These are phyloP conservation scores for Parapristionchus giblindavisi DNA, from an alignment of 2,888 invertebrate species.

Conservation along the genomic window DNA sequence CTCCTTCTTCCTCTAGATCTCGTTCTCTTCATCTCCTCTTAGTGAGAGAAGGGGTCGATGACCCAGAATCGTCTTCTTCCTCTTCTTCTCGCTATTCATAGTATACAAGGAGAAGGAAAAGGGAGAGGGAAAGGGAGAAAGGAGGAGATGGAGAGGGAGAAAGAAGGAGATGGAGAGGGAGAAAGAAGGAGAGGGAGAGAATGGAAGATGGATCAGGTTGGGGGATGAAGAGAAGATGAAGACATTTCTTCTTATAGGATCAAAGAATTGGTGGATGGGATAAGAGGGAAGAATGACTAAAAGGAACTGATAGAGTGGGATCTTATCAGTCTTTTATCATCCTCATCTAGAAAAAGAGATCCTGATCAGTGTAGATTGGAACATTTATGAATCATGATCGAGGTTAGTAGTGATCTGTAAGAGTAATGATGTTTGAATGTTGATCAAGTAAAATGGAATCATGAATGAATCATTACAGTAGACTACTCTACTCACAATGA, in stretches of 20 bases:
- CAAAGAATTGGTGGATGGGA: not conserved
- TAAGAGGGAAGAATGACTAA: not conserved
- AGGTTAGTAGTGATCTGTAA: no score
- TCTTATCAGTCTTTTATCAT: no score
- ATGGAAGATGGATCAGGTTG: not conserved
- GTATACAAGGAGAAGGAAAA: not conserved
- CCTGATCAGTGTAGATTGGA: no score
- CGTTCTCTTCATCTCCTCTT: not conserved
- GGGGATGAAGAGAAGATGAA: not conserved
- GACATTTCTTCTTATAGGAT: not conserved
- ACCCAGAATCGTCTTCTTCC: constrained; percentile 29
- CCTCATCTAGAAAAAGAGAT: no score
- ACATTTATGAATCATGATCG: no score
- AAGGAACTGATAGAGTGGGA: no score
- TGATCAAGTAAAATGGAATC: no score
- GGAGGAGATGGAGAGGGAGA: not conserved
- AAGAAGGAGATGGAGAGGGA: not conserved
- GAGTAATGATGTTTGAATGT: no score
- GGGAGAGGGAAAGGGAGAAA: constrained; percentile 4
- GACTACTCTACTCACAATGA: no score
- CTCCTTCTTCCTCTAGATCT: constrained; percentile 9
- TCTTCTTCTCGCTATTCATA: no score
- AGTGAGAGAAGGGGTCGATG: not conserved
- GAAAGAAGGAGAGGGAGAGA: constrained; percentile 2
- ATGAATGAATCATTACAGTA: no score